Evolutionary conservation across 2,797 vertebrate species (phyloP).

Genomic region (Propithecus deckenii): DNA sequence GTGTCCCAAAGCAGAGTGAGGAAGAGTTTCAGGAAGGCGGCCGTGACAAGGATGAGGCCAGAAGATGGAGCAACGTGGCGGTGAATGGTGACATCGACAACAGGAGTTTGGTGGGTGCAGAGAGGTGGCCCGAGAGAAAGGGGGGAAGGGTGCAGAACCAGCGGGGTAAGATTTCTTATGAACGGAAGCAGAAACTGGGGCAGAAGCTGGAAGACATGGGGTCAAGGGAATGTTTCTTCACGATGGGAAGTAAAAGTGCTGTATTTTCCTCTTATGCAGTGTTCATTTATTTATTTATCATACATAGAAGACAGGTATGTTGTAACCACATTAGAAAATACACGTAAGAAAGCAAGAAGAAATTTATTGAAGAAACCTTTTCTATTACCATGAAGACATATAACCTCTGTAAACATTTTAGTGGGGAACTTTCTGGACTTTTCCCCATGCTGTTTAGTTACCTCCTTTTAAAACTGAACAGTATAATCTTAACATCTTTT

Average conservation of each 20-base stretch:
- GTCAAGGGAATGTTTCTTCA: not conserved
- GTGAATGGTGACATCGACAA: not conserved
- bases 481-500: not conserved
- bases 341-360: not conserved
- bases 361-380: not conserved
- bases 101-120: too few species aligned
- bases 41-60: not conserved
- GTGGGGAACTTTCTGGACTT: not conserved
- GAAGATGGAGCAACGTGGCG: accelerated
- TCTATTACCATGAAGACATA: not conserved
- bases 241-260: not conserved
- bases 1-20: not conserved
- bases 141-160: not conserved
- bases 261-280: not conserved
- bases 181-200: not conserved
- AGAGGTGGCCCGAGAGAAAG: not conserved
- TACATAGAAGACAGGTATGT: not conserved
- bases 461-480: not conserved
- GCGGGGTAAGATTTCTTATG: not conserved
- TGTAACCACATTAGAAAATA: not conserved
- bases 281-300: not conserved
- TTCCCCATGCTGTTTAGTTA: not conserved
- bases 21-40: not conserved
- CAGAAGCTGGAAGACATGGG: not conserved
- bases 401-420: not conserved